Percentiles rank a stretch among this genome's conserved stretches.
Conservation (phyloP, 2,888 invertebrate species). For the Enoplolaimus lenunculus region DNA sequence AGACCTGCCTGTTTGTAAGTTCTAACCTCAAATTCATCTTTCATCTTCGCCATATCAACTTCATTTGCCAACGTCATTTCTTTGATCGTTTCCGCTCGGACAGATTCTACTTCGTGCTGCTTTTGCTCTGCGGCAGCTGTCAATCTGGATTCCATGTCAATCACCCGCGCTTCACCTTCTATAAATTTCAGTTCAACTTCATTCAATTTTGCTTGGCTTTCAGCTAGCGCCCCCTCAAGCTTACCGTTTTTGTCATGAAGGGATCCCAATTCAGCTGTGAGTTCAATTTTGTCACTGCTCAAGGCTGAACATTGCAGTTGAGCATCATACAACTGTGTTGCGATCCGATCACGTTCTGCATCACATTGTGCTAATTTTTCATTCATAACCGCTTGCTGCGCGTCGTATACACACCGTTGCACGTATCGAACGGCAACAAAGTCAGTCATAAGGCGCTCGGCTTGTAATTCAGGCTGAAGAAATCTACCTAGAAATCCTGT, state of each 20-base stretch:
- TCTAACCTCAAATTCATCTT: constrained; percentile 1
- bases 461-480: no score
- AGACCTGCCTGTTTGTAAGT: no score
- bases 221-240: no score
- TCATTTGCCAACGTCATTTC: constrained; percentile 9
- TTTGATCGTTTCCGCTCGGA: neutral
- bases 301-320: no score
- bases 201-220: no score
- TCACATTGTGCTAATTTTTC: neutral
- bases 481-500: no score
- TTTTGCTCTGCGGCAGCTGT: neutral
- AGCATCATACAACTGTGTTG: neutral
- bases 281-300: no score
- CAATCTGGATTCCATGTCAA: neutral
- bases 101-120: neutral
- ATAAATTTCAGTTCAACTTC: no score
- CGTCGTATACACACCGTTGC: neutral
- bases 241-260: no score
- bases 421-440: neutral
- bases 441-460: no score
- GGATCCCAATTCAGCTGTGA: no score
- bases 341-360: neutral
- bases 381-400: neutral
- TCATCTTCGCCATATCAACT: constrained; percentile 1
- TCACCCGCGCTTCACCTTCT: no score